Conservation (phyloP, 2,888 invertebrate genomes). For the Octonoba sinensis region DNA sequence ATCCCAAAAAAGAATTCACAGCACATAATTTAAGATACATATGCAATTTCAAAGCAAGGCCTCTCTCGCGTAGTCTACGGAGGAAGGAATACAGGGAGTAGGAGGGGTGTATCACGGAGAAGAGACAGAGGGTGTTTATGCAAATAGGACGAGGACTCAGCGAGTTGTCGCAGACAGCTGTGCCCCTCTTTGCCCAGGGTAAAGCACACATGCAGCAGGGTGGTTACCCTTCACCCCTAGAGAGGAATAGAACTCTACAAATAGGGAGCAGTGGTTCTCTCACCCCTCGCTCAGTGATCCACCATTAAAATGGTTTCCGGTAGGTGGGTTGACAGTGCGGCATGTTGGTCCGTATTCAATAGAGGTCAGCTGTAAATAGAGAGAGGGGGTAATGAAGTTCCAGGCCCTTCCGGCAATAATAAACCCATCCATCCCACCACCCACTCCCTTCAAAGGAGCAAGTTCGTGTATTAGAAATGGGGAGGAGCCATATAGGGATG, state of each 20-base stretch:
- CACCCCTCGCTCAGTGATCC: constrained; percentile 25
- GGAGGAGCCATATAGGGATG: too few relatives aligned
- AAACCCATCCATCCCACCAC: too few relatives aligned
- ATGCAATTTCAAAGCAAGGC: constrained; percentile 6
- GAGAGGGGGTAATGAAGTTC: constrained; percentile 1
- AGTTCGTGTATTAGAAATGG: too few relatives aligned
- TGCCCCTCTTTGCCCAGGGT: constrained; percentile 14
- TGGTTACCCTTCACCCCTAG: constrained; percentile 27
- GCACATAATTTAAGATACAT: constrained; percentile 61
- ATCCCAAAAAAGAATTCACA: neutral
- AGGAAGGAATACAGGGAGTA: too few relatives aligned
- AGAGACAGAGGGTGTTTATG: constrained; percentile 41
- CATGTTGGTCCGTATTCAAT: constrained; percentile 3
- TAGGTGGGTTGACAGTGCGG: constrained; percentile 1
- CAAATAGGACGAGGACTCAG: constrained; percentile 48
- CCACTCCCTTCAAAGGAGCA: too few relatives aligned
- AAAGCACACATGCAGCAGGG: constrained; percentile 31
- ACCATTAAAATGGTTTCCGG: constrained; percentile 51
- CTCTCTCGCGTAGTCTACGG: too few relatives aligned
- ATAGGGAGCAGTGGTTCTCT: constrained; percentile 34
- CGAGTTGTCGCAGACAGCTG: constrained; percentile 53
- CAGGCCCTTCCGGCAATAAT: neutral
- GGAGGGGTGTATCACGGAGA: neutral
- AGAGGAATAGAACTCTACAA: constrained; percentile 39
- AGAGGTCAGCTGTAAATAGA: constrained; percentile 43